Evolutionary conservation across 2,113 vertebrate species (phyloP), one percentile per base, ranked within the genome.

Genomic region (Triplophysa siluroides): DNA sequence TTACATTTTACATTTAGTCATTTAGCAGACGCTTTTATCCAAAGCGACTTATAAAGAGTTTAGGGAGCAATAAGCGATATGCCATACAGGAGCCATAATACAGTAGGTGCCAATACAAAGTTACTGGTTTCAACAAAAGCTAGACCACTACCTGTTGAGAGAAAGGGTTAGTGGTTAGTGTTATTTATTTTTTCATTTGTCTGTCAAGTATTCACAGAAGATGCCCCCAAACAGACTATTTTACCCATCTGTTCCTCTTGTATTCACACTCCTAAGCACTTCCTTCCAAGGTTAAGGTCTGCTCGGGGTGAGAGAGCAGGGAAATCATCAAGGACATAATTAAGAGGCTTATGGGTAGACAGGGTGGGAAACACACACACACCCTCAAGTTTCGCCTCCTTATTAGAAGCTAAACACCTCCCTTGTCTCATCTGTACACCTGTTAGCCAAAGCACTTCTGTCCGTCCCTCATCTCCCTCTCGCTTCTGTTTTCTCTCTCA

Each of bases 311-410:
- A 78, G 80, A 74, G 77, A 81, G 68, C 61, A 86, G 88, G 84
- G 86, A 91, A 93, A 92, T 89, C 91, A 92, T 92, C 85, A 86
- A 92, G 91, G 93, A 92, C 91, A 88, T 91, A 92, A 93, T 92
- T 93, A 93, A 92, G 88, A 89, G 86, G 91, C 90, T 93, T 93
- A 91, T 61, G 84, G 89, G 82, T 50, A 87, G 84, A 78, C 76
- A 21, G 77, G 26, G 75, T 43, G 73, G 23, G 63, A 24, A 87
- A 67, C 63, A 69, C 47, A 71, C 76, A 60, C 60, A 24, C 60
- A 72, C 86, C 90, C 87, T 85, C 2, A 74, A 84, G 88, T 88
- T 86, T 91, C 90, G 92, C 91, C 91, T 91, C 90, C 88, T 87
- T 88, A 86, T 85, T 87, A 79, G 81, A 84, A 90, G 90, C 91